These are phyloP conservation scores for Brachyopa scutellaris DNA, from an alignment of 2,888 invertebrate genomes.

Conservation along the genomic window DNA sequence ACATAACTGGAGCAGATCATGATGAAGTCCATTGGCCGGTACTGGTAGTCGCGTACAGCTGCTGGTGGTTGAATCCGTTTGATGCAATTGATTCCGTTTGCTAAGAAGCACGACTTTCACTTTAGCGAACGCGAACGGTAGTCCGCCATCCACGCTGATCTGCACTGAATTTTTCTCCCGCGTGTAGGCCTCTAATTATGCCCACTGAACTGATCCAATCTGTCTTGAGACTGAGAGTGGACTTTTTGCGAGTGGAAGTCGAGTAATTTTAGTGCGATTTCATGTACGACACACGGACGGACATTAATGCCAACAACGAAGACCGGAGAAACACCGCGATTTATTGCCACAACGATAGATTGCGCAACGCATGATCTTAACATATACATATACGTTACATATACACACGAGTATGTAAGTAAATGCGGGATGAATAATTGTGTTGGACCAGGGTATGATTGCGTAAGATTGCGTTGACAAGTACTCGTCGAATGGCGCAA, in stretches of 20 bases:
- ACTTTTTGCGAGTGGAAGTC: slow-evolving; percentile 36
- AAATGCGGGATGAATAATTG: slow-evolving; percentile 55
- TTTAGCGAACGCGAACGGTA: neutral
- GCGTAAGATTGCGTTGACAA: slow-evolving; percentile 63
- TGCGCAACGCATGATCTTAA: slow-evolving; percentile 52
- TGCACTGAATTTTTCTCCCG: slow-evolving; percentile 56
- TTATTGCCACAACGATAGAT: slow-evolving; percentile 54
- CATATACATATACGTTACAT: too few species aligned
- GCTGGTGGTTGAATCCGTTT: slow-evolving; percentile 18
- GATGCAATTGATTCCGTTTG: slow-evolving; percentile 57
- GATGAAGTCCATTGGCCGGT: slow-evolving; percentile 29
- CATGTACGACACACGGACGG: slow-evolving; percentile 48
- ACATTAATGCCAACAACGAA: slow-evolving; percentile 48
- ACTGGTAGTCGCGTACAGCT: neutral
- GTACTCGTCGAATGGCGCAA: too few species aligned
- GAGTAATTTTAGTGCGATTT: slow-evolving; percentile 61
- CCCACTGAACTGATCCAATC: slow-evolving; percentile 66
- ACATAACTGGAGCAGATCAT: slow-evolving; percentile 69
- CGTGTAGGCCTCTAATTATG: slow-evolving; percentile 70
- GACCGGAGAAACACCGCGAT: slow-evolving; percentile 56
- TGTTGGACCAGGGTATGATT: slow-evolving; percentile 22
- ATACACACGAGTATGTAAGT: too few species aligned
- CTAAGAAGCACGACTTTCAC: slow-evolving; percentile 56
- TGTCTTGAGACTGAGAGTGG: slow-evolving; percentile 26
- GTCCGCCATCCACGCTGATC: neutral